These are phyloP conservation scores for Rhynchophorus ferrugineus DNA, from an alignment of 1,140 invertebrate species.

Conservation along the genomic window DNA sequence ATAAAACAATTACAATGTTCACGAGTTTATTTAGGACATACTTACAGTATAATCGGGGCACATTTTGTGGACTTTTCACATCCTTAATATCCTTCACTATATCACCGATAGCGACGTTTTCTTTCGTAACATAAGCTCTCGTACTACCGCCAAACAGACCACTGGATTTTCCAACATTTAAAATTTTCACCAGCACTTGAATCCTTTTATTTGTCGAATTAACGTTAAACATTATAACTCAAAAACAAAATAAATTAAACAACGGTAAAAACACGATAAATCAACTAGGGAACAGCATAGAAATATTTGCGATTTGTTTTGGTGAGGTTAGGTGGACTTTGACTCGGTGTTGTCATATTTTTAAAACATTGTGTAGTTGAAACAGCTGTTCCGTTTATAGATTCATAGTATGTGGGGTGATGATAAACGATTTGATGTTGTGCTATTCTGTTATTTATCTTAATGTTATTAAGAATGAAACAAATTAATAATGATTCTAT, in stretches of 20 bases:
- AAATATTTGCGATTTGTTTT: neutral
- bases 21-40: conserved; percentile 23
- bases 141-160: neutral
- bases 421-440: no score
- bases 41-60: conserved; percentile 79
- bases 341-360: conserved; percentile 2
- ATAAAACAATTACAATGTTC: conserved; percentile 4
- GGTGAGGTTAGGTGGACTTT: neutral
- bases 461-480: no score
- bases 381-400: no score
- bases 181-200: conserved; percentile 4
- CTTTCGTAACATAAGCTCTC: conserved; percentile 40
- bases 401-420: no score
- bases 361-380: no score
- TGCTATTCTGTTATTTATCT: no score
- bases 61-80: conserved; percentile 65
- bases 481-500: no score
- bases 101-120: conserved; percentile 66
- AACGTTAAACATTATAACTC: neutral
- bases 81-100: conserved; percentile 57
- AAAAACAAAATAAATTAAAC: neutral
- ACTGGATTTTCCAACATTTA: neutral
- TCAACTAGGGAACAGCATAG: neutral
- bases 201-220: conserved; percentile 3
- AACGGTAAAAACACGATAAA: neutral